Evolutionary conservation across 2,888 invertebrate genomes (phyloP), one percentile per base, ranked within the genome.

Genomic region (Mechanitis messenoides): DNA sequence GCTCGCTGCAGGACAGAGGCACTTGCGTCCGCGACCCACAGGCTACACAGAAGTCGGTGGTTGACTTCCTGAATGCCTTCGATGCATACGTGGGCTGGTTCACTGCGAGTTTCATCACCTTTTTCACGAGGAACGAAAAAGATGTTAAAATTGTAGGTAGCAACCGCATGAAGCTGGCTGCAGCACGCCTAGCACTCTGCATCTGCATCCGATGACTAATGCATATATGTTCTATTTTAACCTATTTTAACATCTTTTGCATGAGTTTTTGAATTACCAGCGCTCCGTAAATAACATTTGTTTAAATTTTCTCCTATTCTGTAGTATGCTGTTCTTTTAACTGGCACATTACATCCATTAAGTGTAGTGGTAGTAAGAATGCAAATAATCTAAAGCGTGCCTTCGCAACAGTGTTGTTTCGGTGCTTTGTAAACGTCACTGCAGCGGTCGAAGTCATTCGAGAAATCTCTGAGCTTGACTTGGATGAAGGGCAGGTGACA

Each of bases 61-160:
- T 82, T 68, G 83, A 79, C 73, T 77, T 84, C 54, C 87, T 87
- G 33, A 88, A 89, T 7, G 86, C 81, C 35, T 79, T 90, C 64
- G 89, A 90, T 74, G 80, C 87, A 3, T 90, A 89, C 74, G 79
- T 90, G 68, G 90, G 90, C 68, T 84, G 85, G 83, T 83, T 89
- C 64, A 83, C 80, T 28, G 89, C 88, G 64, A 87, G 87, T 72
- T 86, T 85, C 83, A 84, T 87, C 73, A 79, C 83, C 33, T 84
- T 78, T 80, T 90, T 90, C 74, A 85, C 79, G 61, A 79, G 71
- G 71, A 72, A 71, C 72, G 84, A 85, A 68, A 81, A 80, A 56
- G 84, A 87, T 64, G 81, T 85, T 56, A 85, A 88, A 69, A 74
- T 87, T 72, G 89, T 90, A 89, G 74, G 90, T 89, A 84, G 77